These are phyloP conservation scores for Aleadryas rufinucha DNA, from an alignment of 2,113 vertebrate species.

Conservation along the genomic window DNA sequence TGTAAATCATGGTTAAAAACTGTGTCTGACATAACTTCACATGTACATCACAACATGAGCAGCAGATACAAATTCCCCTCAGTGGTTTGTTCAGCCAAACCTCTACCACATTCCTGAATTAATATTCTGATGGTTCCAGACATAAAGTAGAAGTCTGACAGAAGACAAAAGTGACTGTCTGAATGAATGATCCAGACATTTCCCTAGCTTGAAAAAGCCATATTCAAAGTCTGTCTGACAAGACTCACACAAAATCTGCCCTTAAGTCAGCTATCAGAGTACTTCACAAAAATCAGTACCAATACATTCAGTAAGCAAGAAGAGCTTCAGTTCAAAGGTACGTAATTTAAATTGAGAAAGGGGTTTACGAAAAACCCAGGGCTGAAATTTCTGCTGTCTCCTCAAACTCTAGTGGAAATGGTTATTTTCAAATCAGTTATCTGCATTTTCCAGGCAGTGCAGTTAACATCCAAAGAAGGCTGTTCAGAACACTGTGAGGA, in stretches of 20 bases:
- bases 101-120: not conserved
- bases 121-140: not conserved
- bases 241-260: not conserved
- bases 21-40: not conserved
- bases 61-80: not conserved
- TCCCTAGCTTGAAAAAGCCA: not conserved
- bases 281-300: not conserved
- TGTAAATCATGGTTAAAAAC: not conserved
- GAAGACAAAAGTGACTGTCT: not conserved
- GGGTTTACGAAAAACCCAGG: not conserved
- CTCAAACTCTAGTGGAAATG: not conserved
- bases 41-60: not conserved
- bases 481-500: not conserved
- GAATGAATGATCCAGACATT: not conserved
- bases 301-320: not conserved
- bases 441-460: not conserved
- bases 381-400: not conserved
- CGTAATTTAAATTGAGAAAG: not conserved
- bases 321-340: not conserved
- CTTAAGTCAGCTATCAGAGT: not conserved
- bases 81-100: not conserved
- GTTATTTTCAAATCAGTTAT: not conserved
- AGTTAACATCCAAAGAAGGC: not conserved
- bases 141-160: not conserved
- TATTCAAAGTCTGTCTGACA: not conserved